Evolutionary conservation across 2,113 vertebrate species (phyloP).

Genomic region (Cochlearius cochlearius): DNA sequence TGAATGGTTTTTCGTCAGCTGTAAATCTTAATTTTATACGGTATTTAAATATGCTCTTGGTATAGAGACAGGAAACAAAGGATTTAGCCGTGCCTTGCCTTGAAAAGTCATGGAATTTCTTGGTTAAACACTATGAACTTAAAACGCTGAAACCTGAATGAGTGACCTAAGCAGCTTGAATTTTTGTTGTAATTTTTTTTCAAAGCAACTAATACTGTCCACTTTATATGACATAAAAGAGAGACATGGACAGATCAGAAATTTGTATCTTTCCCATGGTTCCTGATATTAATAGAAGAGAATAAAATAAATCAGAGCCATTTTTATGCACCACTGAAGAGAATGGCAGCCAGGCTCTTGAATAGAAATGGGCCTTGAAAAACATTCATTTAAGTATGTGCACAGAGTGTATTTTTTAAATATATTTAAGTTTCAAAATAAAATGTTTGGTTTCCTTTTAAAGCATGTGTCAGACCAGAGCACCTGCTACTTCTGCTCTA

Average conservation of each 20-base stretch:
- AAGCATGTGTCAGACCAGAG: not conserved
- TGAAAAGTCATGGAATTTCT: not conserved
- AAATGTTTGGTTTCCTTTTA: not conserved
- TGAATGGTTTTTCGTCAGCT: not conserved
- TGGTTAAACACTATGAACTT: not conserved
- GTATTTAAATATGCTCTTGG: not conserved
- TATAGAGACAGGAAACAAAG: not conserved
- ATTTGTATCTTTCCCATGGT: not conserved
- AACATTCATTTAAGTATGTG: not conserved
- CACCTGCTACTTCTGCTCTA: conserved; percentile 8
- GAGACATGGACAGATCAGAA: not conserved
- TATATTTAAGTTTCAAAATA: not conserved
- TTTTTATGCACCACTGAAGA: not conserved
- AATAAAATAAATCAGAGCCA: rapidly evolving
- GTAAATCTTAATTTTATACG: not conserved
- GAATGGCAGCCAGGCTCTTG: not conserved
- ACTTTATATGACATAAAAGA: not conserved
- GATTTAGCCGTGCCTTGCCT: not conserved
- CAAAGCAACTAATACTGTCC: not conserved
- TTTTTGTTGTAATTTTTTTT: not conserved
- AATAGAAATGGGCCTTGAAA: not conserved
- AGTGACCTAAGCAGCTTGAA: not conserved
- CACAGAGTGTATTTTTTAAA: not conserved
- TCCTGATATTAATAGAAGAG: not conserved
- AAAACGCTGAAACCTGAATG: not conserved